A percentile compares a stretch with the other conserved stretches of the same genome.
Evolutionary conservation across 2,113 vertebrate species (phyloP).

Genomic region (Hymenochirus boettgeri): DNA sequence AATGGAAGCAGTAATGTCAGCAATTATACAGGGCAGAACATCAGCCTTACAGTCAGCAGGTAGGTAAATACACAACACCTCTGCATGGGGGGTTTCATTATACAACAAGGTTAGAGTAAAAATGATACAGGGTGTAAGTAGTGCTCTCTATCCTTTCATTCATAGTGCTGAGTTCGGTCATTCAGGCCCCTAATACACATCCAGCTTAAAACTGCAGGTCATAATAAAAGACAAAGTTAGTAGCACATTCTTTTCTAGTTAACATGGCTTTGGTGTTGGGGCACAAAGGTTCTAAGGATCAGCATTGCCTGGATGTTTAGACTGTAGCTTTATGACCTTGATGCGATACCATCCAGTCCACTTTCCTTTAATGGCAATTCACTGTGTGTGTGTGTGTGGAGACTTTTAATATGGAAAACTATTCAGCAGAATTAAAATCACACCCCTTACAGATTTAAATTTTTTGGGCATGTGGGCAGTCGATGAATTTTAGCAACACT

Average conservation of each 20-base stretch:
- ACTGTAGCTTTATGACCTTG: conserved; percentile 29
- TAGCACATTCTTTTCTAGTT: conserved; percentile 6
- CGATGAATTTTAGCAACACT: too few species aligned
- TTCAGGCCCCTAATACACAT: conserved; percentile 1
- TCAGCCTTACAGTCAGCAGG: too few species aligned
- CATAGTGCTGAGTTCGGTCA: background rate
- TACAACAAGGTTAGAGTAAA: too few species aligned
- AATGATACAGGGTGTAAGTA: too few species aligned
- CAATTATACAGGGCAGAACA: too few species aligned
- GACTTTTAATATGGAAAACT: background rate
- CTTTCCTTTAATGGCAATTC: conserved; percentile 31
- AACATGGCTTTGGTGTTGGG: conserved; percentile 28
- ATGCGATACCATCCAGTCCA: conserved; percentile 13
- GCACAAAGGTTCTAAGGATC: conserved; percentile 29
- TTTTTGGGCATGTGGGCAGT: too few species aligned
- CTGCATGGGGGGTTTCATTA: too few species aligned
- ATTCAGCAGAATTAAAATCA: background rate
- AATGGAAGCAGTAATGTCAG: too few species aligned
- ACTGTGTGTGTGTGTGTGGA: too few species aligned
- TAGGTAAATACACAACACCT: too few species aligned
- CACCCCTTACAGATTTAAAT: too few species aligned
- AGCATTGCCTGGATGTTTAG: conserved; percentile 20
- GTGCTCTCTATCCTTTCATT: background rate
- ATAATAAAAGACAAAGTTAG: conserved; percentile 14
- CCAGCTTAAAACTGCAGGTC: conserved; percentile 8